Percentiles rank a stretch among this genome's conserved stretches.
Evolutionary conservation across 1,140 invertebrate genomes (phyloP).

Genomic region (Agraylea sexmaculata): DNA sequence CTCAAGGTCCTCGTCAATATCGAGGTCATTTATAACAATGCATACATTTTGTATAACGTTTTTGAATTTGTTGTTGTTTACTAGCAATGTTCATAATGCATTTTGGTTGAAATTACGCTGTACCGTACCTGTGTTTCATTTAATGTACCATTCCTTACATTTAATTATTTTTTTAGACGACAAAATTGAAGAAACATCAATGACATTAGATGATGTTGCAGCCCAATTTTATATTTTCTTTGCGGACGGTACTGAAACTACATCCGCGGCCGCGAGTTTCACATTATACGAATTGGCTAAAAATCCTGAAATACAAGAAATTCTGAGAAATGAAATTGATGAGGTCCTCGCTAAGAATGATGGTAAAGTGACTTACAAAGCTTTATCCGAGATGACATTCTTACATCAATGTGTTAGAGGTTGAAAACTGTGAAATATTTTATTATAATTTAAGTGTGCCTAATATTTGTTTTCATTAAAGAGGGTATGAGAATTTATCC

Average conservation of each 20-base stretch:
- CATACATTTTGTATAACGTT: no score
- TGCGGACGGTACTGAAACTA: constrained; percentile 48
- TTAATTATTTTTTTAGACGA: no score
- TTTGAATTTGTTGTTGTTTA: no score
- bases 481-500: constrained; percentile 24
- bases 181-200: constrained; percentile 33
- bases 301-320: constrained; percentile 42
- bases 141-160: no score
- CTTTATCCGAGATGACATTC: constrained; percentile 29
- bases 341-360: constrained; percentile 26
- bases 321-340: constrained; percentile 39
- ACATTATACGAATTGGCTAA: constrained; percentile 40
- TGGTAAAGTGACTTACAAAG: constrained; percentile 37
- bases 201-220: constrained; percentile 23
- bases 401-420: constrained; percentile 28
- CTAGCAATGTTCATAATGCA: no score
- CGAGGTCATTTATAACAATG: no score
- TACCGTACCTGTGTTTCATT: no score
- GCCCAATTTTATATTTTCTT: constrained; percentile 39
- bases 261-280: constrained; percentile 40
- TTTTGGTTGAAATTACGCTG: no score
- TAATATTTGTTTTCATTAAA: constrained; percentile 14
- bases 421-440: constrained; percentile 8
- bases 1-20: no score
- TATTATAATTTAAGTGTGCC: neutral